Evolutionary conservation across 2,888 invertebrate species (phyloP), one percentile per base, ranked within the genome.

Genomic region (Agrotis puta): DNA sequence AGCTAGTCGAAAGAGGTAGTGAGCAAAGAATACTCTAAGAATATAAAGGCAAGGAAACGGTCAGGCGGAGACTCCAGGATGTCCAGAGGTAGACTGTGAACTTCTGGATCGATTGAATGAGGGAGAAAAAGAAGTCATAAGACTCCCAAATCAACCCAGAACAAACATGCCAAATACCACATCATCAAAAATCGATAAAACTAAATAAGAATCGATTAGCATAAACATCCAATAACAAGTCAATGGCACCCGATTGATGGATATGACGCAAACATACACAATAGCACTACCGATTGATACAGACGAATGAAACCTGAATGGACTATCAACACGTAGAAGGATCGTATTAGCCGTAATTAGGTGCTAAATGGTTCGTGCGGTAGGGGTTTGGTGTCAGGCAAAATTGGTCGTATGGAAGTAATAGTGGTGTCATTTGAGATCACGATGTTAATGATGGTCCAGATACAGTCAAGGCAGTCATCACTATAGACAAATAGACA

Each of bases 241-340:
- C 64, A 58, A 53, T 64, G 20, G 64, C 18, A 33, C 77, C 81
- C 77, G 69, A 64, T 54, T 73, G 76, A 82, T 62, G 64, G 71
- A 67, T 77, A 74, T 92, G 91, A 92, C 92, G 92, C 86, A 90
- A 88, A 79, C 72, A 39, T 63, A 85, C 83, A 92, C 92, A 92
- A 92, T 92, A 76, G 88, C 75, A 67, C 66, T 63, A 82, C 72
- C 82, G 78, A 63, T 73, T 73, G 78, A 85, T 84, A 82, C 77
- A 80, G 78, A 69, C 70, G 58, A 79, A 62, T 68, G 77, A 81
- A 50, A 74, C 79, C 80, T 88, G 79, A 92, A 91, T 90, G 81
- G 88, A 78, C 85, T 66, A 91, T 91, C 83, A 83, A 58, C 54
- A 77, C 85, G 72, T 69, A 80, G 78, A 85, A 74, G 87, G 88